Evolutionary conservation across 2,797 vertebrate species (phyloP), one percentile per base, ranked within the genome.

Genomic region (Microhierax caerulescens): DNA sequence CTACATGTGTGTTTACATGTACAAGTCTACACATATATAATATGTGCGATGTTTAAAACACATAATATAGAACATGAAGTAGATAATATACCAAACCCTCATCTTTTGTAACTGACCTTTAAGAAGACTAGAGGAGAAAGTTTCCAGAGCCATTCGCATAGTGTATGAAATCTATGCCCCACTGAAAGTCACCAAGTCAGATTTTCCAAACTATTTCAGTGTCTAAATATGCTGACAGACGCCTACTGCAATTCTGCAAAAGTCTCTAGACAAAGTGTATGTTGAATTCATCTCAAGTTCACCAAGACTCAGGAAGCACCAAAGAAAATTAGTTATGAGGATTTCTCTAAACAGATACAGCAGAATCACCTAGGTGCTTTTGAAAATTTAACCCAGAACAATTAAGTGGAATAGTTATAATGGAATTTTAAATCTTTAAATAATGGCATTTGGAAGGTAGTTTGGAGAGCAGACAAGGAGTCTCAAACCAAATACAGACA

Each of bases 131-230:
- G 5, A 34, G 45, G 77, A 67, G 47, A 88, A 89, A 85, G 87
- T 96, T 95, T 96, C 72, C 64, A 68, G 30, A 65, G 47, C 30
- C 32, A 67, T 19, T 88, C 32, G 36, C 25, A 73, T 6, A 51
- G 5, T 4, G 1, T 50, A 39, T 19, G 59, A 85, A 74, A 36
- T 64, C 64, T 89, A 0, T 87, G 48, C 19, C 68, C 56, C 34
- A 65, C 37, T 48, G 69, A 88, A 95, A 95, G 61, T 48, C 65
- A 50, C 39, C 1, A 1, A 82, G 48, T 95, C 92, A 80, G 21
- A 92, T 85, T 95, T 95, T 95, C 92, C 81, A 25, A 85, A 88
- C n/a, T 48, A 68, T 57, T 95, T 95, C 50, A 37, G 63, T 45
- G 9, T 69, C 65, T 92, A 57, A 87, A 91, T 45, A 79, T 89